Evolutionary conservation across 30 jellyfish, hydroid and myxozoan genomes (phyloP).

Genomic region (Catostylus mosaicus): DNA sequence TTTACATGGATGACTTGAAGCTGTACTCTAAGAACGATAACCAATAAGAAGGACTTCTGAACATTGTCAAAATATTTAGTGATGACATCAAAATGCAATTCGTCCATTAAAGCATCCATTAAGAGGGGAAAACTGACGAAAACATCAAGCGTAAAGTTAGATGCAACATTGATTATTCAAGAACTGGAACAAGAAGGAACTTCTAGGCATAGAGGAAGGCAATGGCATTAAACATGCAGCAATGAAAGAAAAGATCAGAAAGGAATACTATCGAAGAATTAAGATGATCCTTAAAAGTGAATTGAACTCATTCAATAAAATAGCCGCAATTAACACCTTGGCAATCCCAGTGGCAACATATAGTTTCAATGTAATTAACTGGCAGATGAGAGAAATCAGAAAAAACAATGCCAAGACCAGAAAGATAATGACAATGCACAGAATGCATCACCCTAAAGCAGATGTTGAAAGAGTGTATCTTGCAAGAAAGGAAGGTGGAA

Average conservation of each 20-base stretch:
- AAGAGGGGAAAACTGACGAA: not conserved
- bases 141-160: not conserved
- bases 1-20: conserved; percentile 1
- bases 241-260: not conserved
- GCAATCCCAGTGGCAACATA: no score
- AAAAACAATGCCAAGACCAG: no score
- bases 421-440: no score
- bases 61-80: not conserved
- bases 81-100: not conserved
- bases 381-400: no score
- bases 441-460: no score
- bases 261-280: not conserved
- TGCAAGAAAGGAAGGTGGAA: no score
- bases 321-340: no score
- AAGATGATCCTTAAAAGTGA: no score
- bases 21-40: not conserved
- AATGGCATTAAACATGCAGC: not conserved
- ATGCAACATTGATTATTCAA: not conserved
- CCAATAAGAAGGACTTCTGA: not conserved
- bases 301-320: no score
- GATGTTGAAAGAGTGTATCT: no score
- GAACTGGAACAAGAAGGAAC: not conserved
- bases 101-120: not conserved
- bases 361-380: no score
- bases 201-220: not conserved